These are phyloP conservation scores for Phaethornis superciliosus DNA, from an alignment of 2,113 vertebrate species.

Conservation along the genomic window DNA sequence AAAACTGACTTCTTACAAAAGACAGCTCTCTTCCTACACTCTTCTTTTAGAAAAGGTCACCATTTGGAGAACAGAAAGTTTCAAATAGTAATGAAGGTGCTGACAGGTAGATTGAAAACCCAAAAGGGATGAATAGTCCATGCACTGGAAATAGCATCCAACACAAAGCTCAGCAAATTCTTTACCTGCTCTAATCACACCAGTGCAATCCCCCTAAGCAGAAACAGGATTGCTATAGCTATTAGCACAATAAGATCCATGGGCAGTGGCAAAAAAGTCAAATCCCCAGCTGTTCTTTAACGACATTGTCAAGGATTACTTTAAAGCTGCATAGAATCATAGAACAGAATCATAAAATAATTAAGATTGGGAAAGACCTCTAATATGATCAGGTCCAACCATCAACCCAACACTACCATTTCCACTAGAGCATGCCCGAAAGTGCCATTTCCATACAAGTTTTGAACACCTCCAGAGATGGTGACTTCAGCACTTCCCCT, in stretches of 20 bases:
- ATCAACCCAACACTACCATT: too few species aligned
- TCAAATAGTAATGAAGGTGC: constrained; percentile 16
- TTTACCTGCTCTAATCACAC: not conserved
- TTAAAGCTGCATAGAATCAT: not conserved
- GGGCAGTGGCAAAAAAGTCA: not conserved
- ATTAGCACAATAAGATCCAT: not conserved
- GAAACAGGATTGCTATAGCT: not conserved
- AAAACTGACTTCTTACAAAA: not conserved
- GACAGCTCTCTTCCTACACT: not conserved
- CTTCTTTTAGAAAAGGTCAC: constrained; percentile 32
- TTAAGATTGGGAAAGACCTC: too few species aligned
- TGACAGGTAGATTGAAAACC: constrained; percentile 30
- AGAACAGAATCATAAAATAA: too few species aligned
- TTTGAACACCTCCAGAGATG: too few species aligned
- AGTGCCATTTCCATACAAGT: too few species aligned
- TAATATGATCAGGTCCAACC: too few species aligned
- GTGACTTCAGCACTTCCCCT: too few species aligned
- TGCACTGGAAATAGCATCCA: not conserved
- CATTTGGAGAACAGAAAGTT: constrained; percentile 12
- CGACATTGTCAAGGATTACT: not conserved
- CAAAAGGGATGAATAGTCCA: not conserved
- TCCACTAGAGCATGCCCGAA: too few species aligned
- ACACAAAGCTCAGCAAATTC: constrained; percentile 13
- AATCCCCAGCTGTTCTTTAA: not conserved
- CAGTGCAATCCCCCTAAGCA: not conserved